Conservation (phyloP, 2,113 vertebrate species). For the Suricata suricatta region DNA sequence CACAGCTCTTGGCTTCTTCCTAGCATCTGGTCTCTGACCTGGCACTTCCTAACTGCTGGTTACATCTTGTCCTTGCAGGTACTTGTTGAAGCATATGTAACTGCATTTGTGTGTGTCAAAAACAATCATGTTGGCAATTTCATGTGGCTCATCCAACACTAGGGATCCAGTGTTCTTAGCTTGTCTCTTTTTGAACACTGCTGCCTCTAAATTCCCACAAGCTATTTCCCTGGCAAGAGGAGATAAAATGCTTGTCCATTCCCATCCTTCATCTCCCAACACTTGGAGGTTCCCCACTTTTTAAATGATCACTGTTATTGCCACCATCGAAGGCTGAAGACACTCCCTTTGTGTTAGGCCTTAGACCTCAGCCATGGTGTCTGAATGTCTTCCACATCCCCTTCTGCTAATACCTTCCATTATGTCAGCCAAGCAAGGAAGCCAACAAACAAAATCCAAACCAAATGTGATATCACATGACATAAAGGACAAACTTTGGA, state of each 20-base stretch:
- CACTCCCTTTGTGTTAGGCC: not conserved
- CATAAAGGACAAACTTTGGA: not conserved
- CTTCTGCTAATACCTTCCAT: not conserved
- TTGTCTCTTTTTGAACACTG: not conserved
- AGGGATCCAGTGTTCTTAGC: not conserved
- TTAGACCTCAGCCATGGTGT: not conserved
- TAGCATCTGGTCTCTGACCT: not conserved
- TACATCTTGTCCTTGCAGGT: not conserved
- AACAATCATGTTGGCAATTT: not conserved
- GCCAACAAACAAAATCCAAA: not conserved
- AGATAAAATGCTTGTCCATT: not conserved
- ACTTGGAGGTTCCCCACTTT: not conserved
- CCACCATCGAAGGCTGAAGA: not conserved
- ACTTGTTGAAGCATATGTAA: not conserved
- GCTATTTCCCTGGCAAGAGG: conserved; percentile 11
- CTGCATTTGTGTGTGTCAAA: not conserved
- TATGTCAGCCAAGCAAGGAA: not conserved
- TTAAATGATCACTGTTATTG: not conserved
- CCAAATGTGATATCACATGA: not conserved
- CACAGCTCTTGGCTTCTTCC: not conserved
- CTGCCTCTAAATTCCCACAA: not conserved
- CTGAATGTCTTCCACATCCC: not conserved
- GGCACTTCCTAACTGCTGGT: not conserved
- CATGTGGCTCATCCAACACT: not conserved
- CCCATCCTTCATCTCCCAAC: not conserved